Conservation (phyloP, 2,113 vertebrate genomes). For the Stictonetta naevosa region DNA sequence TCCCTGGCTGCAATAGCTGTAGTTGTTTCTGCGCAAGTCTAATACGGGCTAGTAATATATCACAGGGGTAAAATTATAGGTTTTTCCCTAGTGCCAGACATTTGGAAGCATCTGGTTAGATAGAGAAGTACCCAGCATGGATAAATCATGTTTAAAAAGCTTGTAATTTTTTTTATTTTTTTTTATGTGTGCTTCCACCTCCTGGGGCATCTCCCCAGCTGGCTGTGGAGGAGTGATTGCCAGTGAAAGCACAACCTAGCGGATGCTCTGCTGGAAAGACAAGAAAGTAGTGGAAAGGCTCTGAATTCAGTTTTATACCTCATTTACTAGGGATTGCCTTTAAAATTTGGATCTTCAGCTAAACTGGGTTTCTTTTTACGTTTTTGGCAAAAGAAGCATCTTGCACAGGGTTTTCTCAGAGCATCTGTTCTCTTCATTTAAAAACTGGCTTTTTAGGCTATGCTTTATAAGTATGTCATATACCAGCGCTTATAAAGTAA, state of each 20-base stretch:
- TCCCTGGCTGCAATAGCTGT: not conserved
- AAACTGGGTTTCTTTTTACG: not conserved
- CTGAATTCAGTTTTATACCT: not conserved
- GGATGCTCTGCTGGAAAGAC: not conserved
- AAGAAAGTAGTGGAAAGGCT: not conserved
- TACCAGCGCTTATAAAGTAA: not conserved
- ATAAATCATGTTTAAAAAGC: constrained; percentile 44
- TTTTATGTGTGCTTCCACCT: not conserved
- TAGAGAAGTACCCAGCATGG: not conserved
- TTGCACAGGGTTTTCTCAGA: not conserved
- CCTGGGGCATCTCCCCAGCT: not conserved
- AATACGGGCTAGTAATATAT: not conserved
- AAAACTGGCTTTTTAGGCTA: not conserved
- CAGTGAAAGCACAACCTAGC: not conserved
- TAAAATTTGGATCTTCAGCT: not conserved
- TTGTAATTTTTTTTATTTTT: not conserved
- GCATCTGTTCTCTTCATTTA: not conserved
- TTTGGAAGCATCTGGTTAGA: constrained; percentile 27
- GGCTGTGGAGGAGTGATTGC: not conserved
- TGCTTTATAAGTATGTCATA: not conserved
- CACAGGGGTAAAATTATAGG: not conserved
- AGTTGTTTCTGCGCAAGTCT: not conserved
- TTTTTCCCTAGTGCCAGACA: constrained; percentile 2
- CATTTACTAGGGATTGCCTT: not conserved
- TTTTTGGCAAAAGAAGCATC: not conserved